Evolutionary conservation across 2,888 invertebrate species (phyloP).

Genomic region (Trachelus iudaicus): DNA sequence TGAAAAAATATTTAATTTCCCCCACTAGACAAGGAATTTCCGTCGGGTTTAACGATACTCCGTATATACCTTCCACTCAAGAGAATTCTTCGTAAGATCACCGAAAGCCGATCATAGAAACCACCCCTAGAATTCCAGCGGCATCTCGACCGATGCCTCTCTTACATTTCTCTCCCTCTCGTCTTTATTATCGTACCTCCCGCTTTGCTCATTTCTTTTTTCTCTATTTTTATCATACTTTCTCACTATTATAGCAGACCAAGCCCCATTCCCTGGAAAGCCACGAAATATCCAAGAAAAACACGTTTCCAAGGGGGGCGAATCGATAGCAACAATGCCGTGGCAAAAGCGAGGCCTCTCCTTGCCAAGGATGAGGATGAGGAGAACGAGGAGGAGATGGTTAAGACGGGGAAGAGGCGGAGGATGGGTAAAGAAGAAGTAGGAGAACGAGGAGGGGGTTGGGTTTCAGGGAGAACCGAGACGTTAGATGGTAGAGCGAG

Average conservation of each 20-base stretch:
- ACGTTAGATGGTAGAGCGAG: slow-evolving; percentile 9
- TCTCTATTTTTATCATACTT: not conserved
- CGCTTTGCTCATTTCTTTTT: not conserved
- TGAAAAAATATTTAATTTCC: not conserved
- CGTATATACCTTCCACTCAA: not conserved
- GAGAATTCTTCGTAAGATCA: not conserved
- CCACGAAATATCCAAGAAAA: slow-evolving; percentile 58
- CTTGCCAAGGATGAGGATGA: slow-evolving; percentile 19
- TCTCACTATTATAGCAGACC: not conserved
- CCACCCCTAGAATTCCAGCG: not conserved
- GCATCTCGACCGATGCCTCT: not conserved
- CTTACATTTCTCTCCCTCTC: not conserved
- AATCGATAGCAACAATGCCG: slow-evolving; percentile 61
- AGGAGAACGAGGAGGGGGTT: slow-evolving; percentile 28
- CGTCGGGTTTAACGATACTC: not conserved
- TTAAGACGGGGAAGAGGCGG: not conserved
- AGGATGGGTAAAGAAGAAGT: slow-evolving; percentile 26
- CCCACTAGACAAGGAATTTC: not conserved
- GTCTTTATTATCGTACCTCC: not conserved
- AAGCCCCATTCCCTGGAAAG: slow-evolving; percentile 28
- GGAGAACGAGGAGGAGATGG: slow-evolving; percentile 3
- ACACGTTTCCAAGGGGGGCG: slow-evolving; percentile 45
- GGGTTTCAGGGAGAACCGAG: slow-evolving; percentile 10
- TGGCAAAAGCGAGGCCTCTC: slow-evolving; percentile 52
- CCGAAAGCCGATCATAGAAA: not conserved